phyloP scores from a whole-genome alignment of 2,113 vertebrate genomes.

The Rhodinocichla rosea region DNA sequence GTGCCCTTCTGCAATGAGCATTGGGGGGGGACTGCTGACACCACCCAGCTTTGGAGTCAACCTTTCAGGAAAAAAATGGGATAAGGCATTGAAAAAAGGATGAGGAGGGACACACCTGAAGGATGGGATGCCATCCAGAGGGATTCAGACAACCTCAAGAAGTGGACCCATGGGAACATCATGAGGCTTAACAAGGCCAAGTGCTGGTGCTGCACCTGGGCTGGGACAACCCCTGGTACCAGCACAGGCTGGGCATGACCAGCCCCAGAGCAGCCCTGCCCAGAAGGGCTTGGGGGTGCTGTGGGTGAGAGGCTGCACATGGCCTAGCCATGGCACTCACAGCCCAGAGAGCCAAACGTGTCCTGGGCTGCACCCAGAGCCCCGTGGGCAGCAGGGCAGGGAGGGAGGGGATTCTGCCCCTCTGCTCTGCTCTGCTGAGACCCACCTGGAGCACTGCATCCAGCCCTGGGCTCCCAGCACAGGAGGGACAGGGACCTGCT shows the following conservation, averaged over 20 bases:
- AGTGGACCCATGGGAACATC: not conserved
- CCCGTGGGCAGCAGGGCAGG: not conserved
- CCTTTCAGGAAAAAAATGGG: not conserved
- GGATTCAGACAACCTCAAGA: not conserved
- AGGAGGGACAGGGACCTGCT: not conserved
- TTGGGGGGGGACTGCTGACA: not conserved
- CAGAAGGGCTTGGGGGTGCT: not conserved
- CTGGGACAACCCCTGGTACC: rapidly evolving
- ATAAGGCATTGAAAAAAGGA: not conserved
- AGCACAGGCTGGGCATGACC: not conserved
- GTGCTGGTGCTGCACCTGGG: not conserved
- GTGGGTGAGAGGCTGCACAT: not conserved
- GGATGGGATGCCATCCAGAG: not conserved
- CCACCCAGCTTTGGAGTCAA: not conserved
- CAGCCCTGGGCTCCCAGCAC: not conserved
- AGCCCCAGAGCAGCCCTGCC: not conserved
- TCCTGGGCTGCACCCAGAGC: not conserved
- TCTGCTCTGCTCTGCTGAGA: not conserved
- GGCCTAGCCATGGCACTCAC: not conserved
- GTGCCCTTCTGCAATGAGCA: rapidly evolving
- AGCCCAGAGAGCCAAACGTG: not conserved
- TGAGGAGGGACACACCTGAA: not conserved
- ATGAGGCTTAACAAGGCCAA: rapidly evolving
- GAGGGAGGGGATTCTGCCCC: not conserved
- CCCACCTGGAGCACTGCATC: not conserved